Conservation (phyloP, 1,140 invertebrate species). For the Drosophila ambigua region DNA sequence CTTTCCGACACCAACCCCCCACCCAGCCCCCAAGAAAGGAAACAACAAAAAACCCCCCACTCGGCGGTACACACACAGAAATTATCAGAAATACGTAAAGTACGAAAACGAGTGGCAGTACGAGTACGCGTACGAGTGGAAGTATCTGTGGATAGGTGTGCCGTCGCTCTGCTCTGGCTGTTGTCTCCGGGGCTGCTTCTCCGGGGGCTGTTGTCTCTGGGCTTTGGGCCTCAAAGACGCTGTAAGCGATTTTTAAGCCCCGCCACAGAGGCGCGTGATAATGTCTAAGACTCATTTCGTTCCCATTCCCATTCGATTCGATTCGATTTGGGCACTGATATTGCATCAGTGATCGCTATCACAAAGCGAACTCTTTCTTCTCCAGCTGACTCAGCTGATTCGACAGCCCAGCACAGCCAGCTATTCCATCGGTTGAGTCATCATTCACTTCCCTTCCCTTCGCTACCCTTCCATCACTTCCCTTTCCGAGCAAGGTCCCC, state of each 20-base stretch:
- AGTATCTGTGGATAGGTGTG: too few relatives aligned
- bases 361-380: conserved; percentile 10
- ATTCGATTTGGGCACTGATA: conserved; percentile 19
- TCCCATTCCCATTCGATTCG: background rate
- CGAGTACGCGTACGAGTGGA: background rate
- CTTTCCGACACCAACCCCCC: too few relatives aligned
- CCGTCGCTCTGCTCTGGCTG: background rate
- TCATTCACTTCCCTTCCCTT: background rate
- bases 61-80: background rate
- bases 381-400: conserved; percentile 35
- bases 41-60: too few relatives aligned
- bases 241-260: conserved; percentile 80
- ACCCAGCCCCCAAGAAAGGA: too few relatives aligned
- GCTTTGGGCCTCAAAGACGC: conserved; percentile 69
- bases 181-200: background rate
- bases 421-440: background rate
- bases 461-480: too few relatives aligned
- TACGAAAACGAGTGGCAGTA: too few relatives aligned
- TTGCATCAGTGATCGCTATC: conserved; percentile 45
- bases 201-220: conserved; percentile 42
- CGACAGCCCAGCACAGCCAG: too few relatives aligned
- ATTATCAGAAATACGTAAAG: background rate
- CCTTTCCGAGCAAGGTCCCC: conserved; percentile 9
- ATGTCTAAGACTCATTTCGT: conserved; percentile 12
- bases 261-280: conserved; percentile 59